A percentile compares a stretch with the other conserved stretches of the same genome.
Evolutionary conservation across 2,888 invertebrate genomes (phyloP).

Genomic region (Cheilosia urbana): DNA sequence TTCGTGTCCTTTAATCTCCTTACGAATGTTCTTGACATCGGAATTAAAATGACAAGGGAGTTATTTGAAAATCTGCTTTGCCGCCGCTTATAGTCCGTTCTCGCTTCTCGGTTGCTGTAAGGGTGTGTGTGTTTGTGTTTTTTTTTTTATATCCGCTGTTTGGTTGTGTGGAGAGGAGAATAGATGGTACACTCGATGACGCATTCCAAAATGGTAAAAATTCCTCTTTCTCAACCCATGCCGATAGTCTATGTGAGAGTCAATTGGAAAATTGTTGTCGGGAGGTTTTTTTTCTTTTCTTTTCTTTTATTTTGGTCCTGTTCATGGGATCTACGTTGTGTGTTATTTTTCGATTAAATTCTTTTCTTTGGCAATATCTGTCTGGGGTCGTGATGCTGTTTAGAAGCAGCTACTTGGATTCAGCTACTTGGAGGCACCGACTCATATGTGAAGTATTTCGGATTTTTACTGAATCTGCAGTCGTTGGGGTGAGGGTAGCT

Average conservation of each 20-base stretch:
- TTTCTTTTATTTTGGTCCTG: constrained; percentile 7
- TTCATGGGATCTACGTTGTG: constrained; percentile 16
- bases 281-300: constrained; percentile 29
- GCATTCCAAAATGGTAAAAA: constrained; percentile 68
- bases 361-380: constrained; percentile 72
- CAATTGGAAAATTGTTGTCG: constrained; percentile 74
- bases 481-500: not conserved
- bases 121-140: not conserved
- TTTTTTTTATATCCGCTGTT: constrained; percentile 8
- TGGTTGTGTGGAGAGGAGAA: constrained; percentile 20
- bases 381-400: constrained; percentile 35
- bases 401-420: constrained; percentile 35
- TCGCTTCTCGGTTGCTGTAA: not conserved
- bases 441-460: constrained; percentile 42
- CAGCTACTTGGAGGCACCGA: constrained; percentile 8
- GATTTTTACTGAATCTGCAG: not conserved
- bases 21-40: constrained; percentile 76
- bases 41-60: constrained; percentile 76
- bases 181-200: constrained; percentile 55
- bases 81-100: constrained; percentile 22
- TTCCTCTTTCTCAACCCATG: constrained; percentile 55
- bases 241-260: constrained; percentile 59
- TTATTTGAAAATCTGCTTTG: constrained; percentile 73
- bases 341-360: constrained; percentile 75
- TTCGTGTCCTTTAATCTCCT: constrained; percentile 75